Conservation (phyloP, 2,888 invertebrate genomes). For the Sphaerophoria taeniata region DNA sequence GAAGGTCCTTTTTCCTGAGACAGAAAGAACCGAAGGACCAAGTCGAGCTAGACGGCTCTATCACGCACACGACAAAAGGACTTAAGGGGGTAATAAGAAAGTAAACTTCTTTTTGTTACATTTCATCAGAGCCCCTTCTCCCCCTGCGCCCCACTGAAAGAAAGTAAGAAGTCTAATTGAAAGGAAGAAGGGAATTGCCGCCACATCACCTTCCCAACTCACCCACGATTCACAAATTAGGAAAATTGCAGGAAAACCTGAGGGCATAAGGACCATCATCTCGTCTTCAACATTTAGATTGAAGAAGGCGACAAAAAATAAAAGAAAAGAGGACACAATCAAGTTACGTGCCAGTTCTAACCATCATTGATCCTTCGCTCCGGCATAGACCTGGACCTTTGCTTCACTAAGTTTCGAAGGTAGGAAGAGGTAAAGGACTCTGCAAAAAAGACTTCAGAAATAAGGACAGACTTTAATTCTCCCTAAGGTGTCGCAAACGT, state of each 20-base stretch:
- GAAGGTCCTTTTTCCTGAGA: conserved; percentile 23
- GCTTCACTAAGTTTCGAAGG: too few species aligned
- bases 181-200: conserved; percentile 60
- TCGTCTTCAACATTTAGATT: background rate
- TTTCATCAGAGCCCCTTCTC: background rate
- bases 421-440: too few species aligned
- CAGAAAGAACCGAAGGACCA: conserved; percentile 46
- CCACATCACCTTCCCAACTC: conserved; percentile 55
- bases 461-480: conserved; percentile 37
- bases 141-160: background rate
- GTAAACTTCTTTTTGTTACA: conserved; percentile 49
- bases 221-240: conserved; percentile 46
- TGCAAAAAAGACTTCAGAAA: background rate
- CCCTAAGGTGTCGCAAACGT: conserved; percentile 60
- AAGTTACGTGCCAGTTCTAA: conserved; percentile 72
- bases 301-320: conserved; percentile 15
- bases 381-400: conserved; percentile 36
- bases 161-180: conserved; percentile 64
- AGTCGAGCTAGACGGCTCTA: background rate
- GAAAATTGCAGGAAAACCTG: conserved; percentile 34
- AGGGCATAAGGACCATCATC: conserved; percentile 22
- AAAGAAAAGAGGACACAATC: conserved; percentile 64
- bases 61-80: conserved; percentile 64
- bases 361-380: conserved; percentile 49
- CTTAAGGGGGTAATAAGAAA: conserved; percentile 72